These are phyloP conservation scores for Physella acuta DNA, from an alignment of 1,140 invertebrate genomes.

Conservation along the genomic window DNA sequence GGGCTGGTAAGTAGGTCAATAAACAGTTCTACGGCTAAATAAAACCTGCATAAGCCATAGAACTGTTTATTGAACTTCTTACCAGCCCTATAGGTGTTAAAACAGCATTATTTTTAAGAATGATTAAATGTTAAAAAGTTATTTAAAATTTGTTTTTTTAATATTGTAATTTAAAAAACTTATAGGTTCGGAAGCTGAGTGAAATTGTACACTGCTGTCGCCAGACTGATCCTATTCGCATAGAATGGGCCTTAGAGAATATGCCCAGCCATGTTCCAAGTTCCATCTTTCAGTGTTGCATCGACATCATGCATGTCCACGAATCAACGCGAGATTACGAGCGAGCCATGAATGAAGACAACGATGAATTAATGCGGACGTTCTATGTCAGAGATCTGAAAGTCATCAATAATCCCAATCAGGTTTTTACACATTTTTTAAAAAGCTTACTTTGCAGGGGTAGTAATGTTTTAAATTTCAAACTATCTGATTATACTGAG, in stretches of 20 bases:
- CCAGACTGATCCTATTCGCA: conserved; percentile 22
- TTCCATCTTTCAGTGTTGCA: conserved; percentile 16
- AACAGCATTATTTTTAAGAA: too few species aligned
- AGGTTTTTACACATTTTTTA: not conserved
- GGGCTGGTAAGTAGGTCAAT: too few species aligned
- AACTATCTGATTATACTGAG: not conserved
- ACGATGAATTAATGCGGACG: conserved; percentile 17
- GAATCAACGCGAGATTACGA: conserved; percentile 15
- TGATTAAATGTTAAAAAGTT: too few species aligned
- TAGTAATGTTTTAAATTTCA: not conserved
- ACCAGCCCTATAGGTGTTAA: too few species aligned
- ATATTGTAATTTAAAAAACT: too few species aligned
- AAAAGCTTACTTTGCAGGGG: too few species aligned
- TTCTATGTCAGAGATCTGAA: conserved; percentile 23
- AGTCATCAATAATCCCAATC: not conserved
- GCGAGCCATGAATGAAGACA: conserved; percentile 14
- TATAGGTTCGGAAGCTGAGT: conserved; percentile 15
- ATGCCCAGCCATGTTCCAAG: conserved; percentile 2
- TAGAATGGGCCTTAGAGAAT: conserved; percentile 26
- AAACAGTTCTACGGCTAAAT: too few species aligned
- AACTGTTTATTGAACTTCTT: too few species aligned
- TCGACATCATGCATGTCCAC: conserved; percentile 22
- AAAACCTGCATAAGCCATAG: too few species aligned
- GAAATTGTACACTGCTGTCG: conserved; percentile 21
- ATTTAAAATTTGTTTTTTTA: too few species aligned